Conservation (phyloP, 2,797 vertebrate genomes). For the Botia kubotai region DNA sequence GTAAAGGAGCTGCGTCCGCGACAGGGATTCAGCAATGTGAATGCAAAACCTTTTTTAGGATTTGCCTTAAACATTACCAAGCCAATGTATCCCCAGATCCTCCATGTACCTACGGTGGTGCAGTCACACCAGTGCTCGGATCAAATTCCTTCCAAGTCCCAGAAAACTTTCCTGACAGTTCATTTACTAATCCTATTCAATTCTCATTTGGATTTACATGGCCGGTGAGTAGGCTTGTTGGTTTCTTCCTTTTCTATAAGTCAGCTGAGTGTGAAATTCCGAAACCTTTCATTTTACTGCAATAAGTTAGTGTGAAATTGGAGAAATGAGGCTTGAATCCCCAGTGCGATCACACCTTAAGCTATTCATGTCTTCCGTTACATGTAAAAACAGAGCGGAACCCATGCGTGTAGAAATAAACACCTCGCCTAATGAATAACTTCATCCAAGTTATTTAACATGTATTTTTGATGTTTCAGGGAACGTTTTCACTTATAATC, state of each 20-base stretch:
- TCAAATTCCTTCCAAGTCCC: conserved; percentile 96
- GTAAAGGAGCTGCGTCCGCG: conserved; percentile 77
- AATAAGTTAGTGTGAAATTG: conserved; percentile 76
- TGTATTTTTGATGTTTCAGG: conserved; percentile 75
- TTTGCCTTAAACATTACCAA: conserved; percentile 98
- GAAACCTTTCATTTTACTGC: conserved; percentile 79
- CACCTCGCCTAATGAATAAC: not conserved
- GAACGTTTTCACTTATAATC: conserved; percentile 98
- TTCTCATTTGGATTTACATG: conserved; percentile 97
- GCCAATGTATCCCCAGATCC: conserved; percentile 94
- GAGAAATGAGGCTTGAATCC: conserved; percentile 74
- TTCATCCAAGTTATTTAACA: conserved; percentile 51
- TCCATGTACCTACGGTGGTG: conserved; percentile 95
- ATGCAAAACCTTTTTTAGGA: conserved; percentile 96
- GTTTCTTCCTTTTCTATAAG: conserved; percentile 56
- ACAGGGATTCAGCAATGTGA: conserved; percentile 87
- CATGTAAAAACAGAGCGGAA: conserved; percentile 65
- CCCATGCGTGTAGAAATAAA: conserved; percentile 6
- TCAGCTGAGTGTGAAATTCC: conserved; percentile 81
- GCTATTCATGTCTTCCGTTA: conserved; percentile 64
- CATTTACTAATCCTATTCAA: conserved; percentile 92
- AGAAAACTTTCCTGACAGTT: conserved; percentile 84
- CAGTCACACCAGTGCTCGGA: conserved; percentile 93
- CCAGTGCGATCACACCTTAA: conserved; percentile 70
- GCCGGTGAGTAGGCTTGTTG: conserved; percentile 85